These are phyloP conservation scores for Ictidomys tridecemlineatus DNA, from an alignment of 2,113 vertebrate species.

Conservation along the genomic window DNA sequence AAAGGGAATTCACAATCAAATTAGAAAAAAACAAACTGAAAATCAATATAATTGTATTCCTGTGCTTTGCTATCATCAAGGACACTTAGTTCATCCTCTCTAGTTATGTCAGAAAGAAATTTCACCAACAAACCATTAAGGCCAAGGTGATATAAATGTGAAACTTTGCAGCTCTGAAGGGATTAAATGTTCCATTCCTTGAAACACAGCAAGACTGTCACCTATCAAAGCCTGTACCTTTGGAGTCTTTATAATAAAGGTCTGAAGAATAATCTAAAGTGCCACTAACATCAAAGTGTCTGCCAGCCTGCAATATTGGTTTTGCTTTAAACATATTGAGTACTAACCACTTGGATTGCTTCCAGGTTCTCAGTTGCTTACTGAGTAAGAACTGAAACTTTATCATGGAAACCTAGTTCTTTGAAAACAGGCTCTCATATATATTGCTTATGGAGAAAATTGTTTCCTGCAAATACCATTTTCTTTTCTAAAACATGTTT, in stretches of 20 bases:
- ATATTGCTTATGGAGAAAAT: not conserved
- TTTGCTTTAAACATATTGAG: constrained; percentile 45
- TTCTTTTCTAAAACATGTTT: constrained; percentile 30
- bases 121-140: not conserved
- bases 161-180: not conserved
- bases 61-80: not conserved
- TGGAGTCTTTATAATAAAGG: constrained; percentile 58
- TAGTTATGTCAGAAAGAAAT: not conserved
- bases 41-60: not conserved
- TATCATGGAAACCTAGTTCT: constrained; percentile 24
- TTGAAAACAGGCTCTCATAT: constrained; percentile 53
- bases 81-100: not conserved
- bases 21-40: not conserved
- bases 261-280: constrained; percentile 51
- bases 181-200: constrained; percentile 11
- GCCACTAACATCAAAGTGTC: constrained; percentile 59
- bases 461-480: not conserved
- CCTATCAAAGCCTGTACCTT: constrained; percentile 41
- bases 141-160: not conserved
- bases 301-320: not conserved
- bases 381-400: not conserved
- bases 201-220: constrained; percentile 27
- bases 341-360: not conserved
- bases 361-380: constrained; percentile 12
- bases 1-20: constrained; percentile 16